Percentiles rank a stretch among this genome's conserved stretches.
These are phyloP conservation scores for Ostrea edulis DNA, from an alignment of 1,140 invertebrate species.

Conservation along the genomic window DNA sequence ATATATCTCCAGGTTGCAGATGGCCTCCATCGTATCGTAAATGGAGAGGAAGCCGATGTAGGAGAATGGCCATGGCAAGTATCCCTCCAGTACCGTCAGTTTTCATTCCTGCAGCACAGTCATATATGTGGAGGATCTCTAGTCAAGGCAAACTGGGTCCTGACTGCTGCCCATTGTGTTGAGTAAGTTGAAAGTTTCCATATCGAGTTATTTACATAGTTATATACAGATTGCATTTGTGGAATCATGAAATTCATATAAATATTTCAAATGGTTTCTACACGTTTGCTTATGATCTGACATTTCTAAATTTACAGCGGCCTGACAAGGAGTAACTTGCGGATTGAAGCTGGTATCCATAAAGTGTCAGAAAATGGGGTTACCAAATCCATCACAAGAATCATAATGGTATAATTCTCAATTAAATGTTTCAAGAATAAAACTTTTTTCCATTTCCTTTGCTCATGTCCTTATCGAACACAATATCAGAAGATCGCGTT, in stretches of 20 bases:
- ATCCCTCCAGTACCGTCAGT: constrained; percentile 50
- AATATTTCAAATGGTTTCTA: not conserved
- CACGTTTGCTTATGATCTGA: not conserved
- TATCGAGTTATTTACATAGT: not conserved
- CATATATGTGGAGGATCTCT: constrained; percentile 59
- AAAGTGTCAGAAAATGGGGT: not conserved
- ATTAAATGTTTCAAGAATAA: too few species aligned
- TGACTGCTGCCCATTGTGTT: constrained; percentile 60
- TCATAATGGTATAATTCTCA: not conserved
- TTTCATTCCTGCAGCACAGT: not conserved
- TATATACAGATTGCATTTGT: not conserved
- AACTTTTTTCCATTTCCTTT: too few species aligned
- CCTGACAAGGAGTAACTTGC: not conserved
- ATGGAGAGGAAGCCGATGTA: constrained; percentile 36
- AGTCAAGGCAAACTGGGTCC: constrained; percentile 48
- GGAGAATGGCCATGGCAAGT: constrained; percentile 59
- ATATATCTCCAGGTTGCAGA: not conserved
- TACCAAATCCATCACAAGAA: not conserved
- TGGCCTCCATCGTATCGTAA: constrained; percentile 42
- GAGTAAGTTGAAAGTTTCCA: not conserved
- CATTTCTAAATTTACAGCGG: not conserved
- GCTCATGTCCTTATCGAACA: too few species aligned
- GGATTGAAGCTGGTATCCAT: not conserved
- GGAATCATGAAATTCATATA: not conserved
- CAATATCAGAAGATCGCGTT: too few species aligned